A percentile compares a stretch with the other conserved stretches of the same genome.
Evolutionary conservation across 2,797 vertebrate species (phyloP).

Genomic region (Delichon dasypus): DNA sequence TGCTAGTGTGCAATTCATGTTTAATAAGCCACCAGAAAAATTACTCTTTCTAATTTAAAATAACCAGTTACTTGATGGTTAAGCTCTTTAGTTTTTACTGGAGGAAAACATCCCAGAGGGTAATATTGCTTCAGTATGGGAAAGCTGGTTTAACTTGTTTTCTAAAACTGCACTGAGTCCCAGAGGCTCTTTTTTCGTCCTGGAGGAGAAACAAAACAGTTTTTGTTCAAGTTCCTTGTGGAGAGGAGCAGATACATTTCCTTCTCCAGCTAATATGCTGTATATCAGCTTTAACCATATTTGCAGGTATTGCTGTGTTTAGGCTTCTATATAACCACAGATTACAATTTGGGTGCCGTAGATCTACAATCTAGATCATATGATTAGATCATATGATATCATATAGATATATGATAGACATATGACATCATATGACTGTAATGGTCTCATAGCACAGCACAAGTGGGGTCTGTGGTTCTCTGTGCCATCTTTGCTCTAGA

Average conservation of each 20-base stretch:
- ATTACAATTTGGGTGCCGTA: background rate
- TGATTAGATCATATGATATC: too few relatives aligned
- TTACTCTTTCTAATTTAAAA: background rate
- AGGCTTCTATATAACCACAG: background rate
- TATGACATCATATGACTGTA: background rate
- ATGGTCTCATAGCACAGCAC: background rate
- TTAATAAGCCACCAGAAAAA: background rate
- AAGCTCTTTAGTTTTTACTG: background rate
- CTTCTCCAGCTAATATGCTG: background rate
- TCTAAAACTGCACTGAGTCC: background rate
- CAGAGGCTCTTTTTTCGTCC: background rate
- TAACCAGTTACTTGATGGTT: background rate
- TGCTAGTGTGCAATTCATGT: background rate
- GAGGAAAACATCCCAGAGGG: background rate
- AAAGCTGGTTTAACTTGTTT: background rate
- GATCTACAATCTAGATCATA: background rate
- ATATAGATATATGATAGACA: too few relatives aligned
- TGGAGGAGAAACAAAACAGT: background rate
- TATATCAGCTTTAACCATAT: constrained; percentile 26
- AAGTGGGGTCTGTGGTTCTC: background rate
- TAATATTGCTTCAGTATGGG: background rate
- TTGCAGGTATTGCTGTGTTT: background rate
- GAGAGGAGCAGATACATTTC: constrained; percentile 11
- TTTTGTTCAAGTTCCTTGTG: constrained; percentile 24
- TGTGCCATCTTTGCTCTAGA: background rate